Conservation (phyloP, 2,888 invertebrate species). For the Drosophila meridionalis region DNA sequence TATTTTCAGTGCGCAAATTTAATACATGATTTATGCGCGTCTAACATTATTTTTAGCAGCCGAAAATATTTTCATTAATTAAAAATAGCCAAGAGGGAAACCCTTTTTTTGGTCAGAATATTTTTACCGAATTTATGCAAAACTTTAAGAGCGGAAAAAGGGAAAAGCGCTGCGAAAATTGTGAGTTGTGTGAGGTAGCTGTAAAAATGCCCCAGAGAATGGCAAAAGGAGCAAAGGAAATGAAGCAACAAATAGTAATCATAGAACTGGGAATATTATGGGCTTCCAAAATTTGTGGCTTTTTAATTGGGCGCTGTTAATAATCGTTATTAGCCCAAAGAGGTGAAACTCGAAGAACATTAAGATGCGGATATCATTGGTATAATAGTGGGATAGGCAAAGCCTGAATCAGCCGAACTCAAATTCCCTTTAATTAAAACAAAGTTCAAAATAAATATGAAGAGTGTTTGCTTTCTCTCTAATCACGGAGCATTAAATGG, state of each 20-base stretch:
- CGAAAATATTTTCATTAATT: constrained; percentile 68
- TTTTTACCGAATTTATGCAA: constrained; percentile 52
- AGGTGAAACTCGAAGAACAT: constrained; percentile 10
- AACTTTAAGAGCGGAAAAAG: constrained; percentile 24
- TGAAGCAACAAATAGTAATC: constrained; percentile 22
- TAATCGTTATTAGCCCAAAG: constrained; percentile 23
- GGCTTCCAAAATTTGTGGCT: constrained; percentile 38
- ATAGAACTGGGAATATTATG: constrained; percentile 38
- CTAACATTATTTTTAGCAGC: constrained; percentile 30
- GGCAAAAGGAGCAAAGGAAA: not conserved
- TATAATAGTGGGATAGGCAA: not conserved
- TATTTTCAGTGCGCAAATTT: constrained; percentile 4
- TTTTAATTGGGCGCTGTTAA: constrained; percentile 49
- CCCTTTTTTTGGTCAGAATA: constrained; percentile 54
- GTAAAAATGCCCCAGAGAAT: not conserved
- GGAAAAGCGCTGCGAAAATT: constrained; percentile 12
- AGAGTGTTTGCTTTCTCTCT: not conserved
- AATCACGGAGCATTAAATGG: not conserved
- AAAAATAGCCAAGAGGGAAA: constrained; percentile 52
- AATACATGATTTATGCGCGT: constrained; percentile 35
- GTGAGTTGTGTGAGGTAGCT: constrained; percentile 25
- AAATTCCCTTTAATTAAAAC: not conserved
- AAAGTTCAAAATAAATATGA: not conserved
- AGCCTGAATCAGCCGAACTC: not conserved
- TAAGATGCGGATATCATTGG: constrained; percentile 6